Percentiles rank a stretch among this genome's conserved stretches.
phyloP scores from a whole-genome alignment of 2,888 invertebrate genomes.

The Leptinotarsa juncta region DNA sequence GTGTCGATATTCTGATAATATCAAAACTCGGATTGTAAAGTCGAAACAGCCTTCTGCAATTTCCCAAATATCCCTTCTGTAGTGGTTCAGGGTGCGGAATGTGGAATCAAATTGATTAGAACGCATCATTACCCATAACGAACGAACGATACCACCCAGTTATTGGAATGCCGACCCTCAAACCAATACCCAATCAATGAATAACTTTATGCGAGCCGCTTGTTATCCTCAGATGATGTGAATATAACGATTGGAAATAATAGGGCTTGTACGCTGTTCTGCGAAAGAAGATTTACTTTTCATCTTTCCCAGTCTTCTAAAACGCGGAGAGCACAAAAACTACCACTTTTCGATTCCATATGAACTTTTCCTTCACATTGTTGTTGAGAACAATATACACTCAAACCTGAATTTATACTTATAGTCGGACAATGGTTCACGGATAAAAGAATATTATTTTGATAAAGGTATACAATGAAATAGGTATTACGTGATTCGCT shows the following conservation, averaged over 20 bases:
- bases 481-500: not conserved
- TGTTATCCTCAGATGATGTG: slow-evolving; percentile 9
- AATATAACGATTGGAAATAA: slow-evolving; percentile 13
- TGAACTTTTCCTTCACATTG: slow-evolving; percentile 1
- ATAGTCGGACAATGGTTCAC: not conserved
- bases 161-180: not conserved
- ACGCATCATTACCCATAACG: slow-evolving; percentile 10
- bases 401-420: slow-evolving; percentile 11
- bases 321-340: not conserved
- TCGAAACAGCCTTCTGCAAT: too few relatives aligned
- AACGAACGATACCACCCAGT: not conserved
- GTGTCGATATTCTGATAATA: too few relatives aligned
- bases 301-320: not conserved
- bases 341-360: not conserved
- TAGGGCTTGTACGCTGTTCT: not conserved
- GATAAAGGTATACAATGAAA: not conserved
- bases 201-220: slow-evolving; percentile 5
- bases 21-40: too few relatives aligned
- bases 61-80: too few relatives aligned
- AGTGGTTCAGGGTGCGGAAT: not conserved
- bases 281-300: not conserved
- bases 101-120: slow-evolving; percentile 1
- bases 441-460: not conserved
- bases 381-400: slow-evolving; percentile 3
- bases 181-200: slow-evolving; percentile 11